Percentiles rank a stretch among this genome's conserved stretches.
Evolutionary conservation across 2,888 invertebrate genomes (phyloP).

Genomic region (Cryptus viduatorius): DNA sequence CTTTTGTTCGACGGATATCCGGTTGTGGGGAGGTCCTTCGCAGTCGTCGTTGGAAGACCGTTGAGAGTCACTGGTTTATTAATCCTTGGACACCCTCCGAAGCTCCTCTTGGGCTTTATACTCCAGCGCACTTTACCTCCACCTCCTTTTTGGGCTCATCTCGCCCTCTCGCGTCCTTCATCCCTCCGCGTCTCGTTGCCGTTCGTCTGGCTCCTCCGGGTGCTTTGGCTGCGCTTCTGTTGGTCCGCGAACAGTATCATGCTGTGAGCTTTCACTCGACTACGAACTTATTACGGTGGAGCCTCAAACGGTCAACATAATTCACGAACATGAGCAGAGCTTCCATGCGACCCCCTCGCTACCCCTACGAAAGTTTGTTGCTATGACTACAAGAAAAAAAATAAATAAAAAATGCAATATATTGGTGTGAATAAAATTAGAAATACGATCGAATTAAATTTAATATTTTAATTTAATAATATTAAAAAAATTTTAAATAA

Average conservation of each 20-base stretch:
- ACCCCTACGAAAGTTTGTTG: neutral
- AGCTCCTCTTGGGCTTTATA: slow-evolving; percentile 74
- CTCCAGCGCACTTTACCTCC: slow-evolving; percentile 66
- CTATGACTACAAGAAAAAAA: too few species aligned
- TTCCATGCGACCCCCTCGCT: neutral
- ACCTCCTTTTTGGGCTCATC: slow-evolving; percentile 39
- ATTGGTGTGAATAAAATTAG: too few species aligned
- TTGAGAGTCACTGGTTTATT: slow-evolving; percentile 79
- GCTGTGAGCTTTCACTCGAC: slow-evolving; percentile 49
- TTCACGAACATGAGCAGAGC: slow-evolving; percentile 15
- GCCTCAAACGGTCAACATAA: slow-evolving; percentile 39
- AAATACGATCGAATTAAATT: too few species aligned
- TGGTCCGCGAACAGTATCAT: slow-evolving; percentile 38
- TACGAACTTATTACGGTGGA: slow-evolving; percentile 22
- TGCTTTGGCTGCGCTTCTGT: slow-evolving; percentile 52
- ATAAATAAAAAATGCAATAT: too few species aligned
- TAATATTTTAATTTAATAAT: too few species aligned
- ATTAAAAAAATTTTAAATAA: too few species aligned
- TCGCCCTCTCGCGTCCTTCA: slow-evolving; percentile 49
- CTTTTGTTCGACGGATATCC: slow-evolving; percentile 70
- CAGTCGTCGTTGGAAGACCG: slow-evolving; percentile 62
- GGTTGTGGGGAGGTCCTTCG: slow-evolving; percentile 53
- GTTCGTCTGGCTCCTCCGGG: slow-evolving; percentile 44
- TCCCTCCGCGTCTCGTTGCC: slow-evolving; percentile 33
- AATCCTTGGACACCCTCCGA: slow-evolving; percentile 78